Percentiles rank a stretch among this genome's conserved stretches.
phyloP scores from a whole-genome alignment of 1,140 invertebrate species.

The Chlorops oryzae region DNA sequence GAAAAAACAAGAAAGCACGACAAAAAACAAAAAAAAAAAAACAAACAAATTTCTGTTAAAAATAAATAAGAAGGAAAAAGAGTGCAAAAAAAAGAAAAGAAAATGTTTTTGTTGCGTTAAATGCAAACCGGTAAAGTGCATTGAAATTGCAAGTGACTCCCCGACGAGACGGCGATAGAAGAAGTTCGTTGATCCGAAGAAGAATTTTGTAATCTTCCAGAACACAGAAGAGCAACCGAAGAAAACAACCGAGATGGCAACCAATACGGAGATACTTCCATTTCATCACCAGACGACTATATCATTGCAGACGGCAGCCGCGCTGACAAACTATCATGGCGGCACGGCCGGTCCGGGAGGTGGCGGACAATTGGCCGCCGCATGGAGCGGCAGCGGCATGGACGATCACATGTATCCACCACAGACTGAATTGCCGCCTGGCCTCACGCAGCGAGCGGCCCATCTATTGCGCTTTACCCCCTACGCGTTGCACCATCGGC shows the following conservation, averaged over 20 bases:
- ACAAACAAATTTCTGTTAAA: no score
- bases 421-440: slow-evolving; percentile 46
- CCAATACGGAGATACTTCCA: slow-evolving; percentile 42
- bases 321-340: slow-evolving; percentile 39
- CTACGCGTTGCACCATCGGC: slow-evolving; percentile 43
- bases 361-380: slow-evolving; percentile 16
- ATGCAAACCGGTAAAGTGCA: no score
- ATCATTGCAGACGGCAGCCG: slow-evolving; percentile 39
- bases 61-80: no score
- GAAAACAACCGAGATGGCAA: slow-evolving; percentile 29
- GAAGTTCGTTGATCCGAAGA: neutral
- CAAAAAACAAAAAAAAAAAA: no score
- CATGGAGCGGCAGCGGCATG: slow-evolving; percentile 31
- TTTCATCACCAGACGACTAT: slow-evolving; percentile 44
- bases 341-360: slow-evolving; percentile 24
- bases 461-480: slow-evolving; percentile 46
- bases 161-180: neutral
- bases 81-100: no score
- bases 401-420: slow-evolving; percentile 43
- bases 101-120: no score
- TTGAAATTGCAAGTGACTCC: no score
- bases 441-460: slow-evolving; percentile 33
- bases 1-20: no score
- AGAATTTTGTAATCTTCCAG: neutral
- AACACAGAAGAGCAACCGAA: slow-evolving; percentile 8